phyloP scores from a whole-genome alignment of 1,140 invertebrate species.

The Trissolcus basalis region DNA sequence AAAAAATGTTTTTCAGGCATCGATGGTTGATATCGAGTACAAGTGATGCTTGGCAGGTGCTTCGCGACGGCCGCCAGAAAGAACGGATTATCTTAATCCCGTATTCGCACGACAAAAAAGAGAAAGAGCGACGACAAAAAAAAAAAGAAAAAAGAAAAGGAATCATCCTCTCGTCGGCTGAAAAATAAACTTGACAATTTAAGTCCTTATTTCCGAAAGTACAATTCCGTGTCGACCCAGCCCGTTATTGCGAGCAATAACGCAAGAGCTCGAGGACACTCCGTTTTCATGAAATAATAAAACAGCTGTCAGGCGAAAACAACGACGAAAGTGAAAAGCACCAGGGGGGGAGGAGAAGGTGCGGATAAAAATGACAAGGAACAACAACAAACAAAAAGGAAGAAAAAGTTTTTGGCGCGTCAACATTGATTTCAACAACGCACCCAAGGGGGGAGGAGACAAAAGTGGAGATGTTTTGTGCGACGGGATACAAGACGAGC shows the following conservation, averaged over 20 bases:
- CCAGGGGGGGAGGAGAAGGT: no score
- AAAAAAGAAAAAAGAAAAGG: neutral
- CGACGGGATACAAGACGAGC: no score
- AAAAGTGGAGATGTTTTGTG: slow-evolving; percentile 66
- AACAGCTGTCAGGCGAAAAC: slow-evolving; percentile 15
- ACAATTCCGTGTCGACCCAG: slow-evolving; percentile 19
- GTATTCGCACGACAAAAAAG: slow-evolving; percentile 2
- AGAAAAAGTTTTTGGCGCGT: slow-evolving; percentile 9
- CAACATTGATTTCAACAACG: slow-evolving; percentile 38
- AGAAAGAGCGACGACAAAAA: slow-evolving; percentile 19
- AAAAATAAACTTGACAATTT: slow-evolving; percentile 22
- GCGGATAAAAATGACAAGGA: no score
- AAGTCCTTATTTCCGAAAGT: slow-evolving; percentile 24
- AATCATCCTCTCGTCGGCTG: neutral
- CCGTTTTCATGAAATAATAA: slow-evolving; percentile 11
- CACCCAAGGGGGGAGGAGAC: slow-evolving; percentile 64
- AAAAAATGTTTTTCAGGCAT: neutral
- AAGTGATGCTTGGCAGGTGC: slow-evolving; percentile 50
- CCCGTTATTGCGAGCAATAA: slow-evolving; percentile 25
- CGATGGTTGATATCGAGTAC: slow-evolving; percentile 4
- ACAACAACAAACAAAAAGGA: neutral
- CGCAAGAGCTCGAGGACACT: slow-evolving; percentile 5
- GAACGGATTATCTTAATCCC: slow-evolving; percentile 56
- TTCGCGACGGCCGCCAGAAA: slow-evolving; percentile 41
- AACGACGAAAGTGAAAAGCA: slow-evolving; percentile 1